A percentile compares a stretch with the other conserved stretches of the same genome.
phyloP scores from a whole-genome alignment of 2,888 invertebrate genomes.

The Mythimna ferrago region DNA sequence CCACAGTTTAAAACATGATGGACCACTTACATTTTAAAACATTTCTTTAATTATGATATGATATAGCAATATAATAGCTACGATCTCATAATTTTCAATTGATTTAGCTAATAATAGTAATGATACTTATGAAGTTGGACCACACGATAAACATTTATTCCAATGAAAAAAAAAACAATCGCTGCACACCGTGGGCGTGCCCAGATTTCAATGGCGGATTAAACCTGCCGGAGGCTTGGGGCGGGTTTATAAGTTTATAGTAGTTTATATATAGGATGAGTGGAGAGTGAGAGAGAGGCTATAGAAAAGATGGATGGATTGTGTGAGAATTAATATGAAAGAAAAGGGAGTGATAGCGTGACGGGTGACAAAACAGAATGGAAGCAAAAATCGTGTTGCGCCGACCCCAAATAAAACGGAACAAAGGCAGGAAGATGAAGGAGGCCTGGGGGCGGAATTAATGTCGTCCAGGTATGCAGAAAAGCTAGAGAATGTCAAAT shows the following conservation, averaged over 20 bases:
- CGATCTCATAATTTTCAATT: neutral
- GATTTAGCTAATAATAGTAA: neutral
- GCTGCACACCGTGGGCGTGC: neutral
- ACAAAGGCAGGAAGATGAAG: too few species aligned
- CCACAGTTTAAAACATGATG: neutral
- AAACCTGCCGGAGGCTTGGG: neutral
- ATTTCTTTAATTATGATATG: conserved; percentile 8
- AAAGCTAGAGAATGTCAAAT: neutral
- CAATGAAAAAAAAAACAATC: neutral
- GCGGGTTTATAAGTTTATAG: neutral
- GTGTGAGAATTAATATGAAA: too few species aligned
- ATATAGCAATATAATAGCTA: conserved; percentile 5
- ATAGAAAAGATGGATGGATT: too few species aligned
- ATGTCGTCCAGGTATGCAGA: neutral
- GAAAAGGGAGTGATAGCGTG: too few species aligned
- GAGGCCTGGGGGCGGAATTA: neutral
- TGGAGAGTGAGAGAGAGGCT: too few species aligned
- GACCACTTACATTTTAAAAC: neutral
- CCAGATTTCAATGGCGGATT: neutral
- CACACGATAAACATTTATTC: conserved; percentile 8
- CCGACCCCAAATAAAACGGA: too few species aligned
- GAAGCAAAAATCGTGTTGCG: too few species aligned
- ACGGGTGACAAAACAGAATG: too few species aligned
- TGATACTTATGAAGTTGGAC: neutral
- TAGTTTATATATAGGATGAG: too few species aligned